Base-by-base conservation (phyloP, 2,113 vertebrate species). In the Pseudopodoces humilis region DNA sequence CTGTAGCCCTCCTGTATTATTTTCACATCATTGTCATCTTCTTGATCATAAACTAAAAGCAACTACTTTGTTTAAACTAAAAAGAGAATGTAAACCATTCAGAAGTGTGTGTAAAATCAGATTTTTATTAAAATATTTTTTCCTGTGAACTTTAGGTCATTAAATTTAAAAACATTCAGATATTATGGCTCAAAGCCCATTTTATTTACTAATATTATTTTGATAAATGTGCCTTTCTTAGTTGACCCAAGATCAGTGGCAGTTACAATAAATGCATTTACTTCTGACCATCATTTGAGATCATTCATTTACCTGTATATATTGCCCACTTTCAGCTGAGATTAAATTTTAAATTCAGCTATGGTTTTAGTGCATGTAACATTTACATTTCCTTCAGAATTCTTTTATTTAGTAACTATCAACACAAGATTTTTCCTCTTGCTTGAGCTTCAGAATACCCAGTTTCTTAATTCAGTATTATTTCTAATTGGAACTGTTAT, bases 231-330 rank as follows among this genome's bases (percentile, higher is more conserved):
- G 13, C 27, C 10, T 49, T 62, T 79, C 27, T 17, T 50, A 25
- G 15, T 37, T 69, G 19, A 53, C 9, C 15, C 0, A 0, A 65
- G 7, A 5, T 62, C 67, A 88, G 30, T 44, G 31, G 15, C 19
- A 83, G 47, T 68, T 75, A 50, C 4, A 72, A 65, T 53, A 69
- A 83, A 69, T 37, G 3, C 7, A 37, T 88, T 83, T 94, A 41
- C 5, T 24, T 80, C 56, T 80, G 20, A 47, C 11, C 5, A 17
- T 7, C 1, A 3, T 68, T 68, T 71, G 19, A 80, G 20, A 44
- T 52, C 1, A 37, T 62, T 69, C 17, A 63, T 50, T 74, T 49
- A 37, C 20, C 10, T 65, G 15, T 44, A 49, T 10, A 53, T 10
- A 63, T 20, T 63, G 5, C 8, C 4, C 14, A 33, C 6, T 55